Percentiles rank a stretch among this genome's conserved stretches.
These are phyloP conservation scores for Neosilurus mollespiculum DNA, from an alignment of 2,797 vertebrate species.

Conservation along the genomic window DNA sequence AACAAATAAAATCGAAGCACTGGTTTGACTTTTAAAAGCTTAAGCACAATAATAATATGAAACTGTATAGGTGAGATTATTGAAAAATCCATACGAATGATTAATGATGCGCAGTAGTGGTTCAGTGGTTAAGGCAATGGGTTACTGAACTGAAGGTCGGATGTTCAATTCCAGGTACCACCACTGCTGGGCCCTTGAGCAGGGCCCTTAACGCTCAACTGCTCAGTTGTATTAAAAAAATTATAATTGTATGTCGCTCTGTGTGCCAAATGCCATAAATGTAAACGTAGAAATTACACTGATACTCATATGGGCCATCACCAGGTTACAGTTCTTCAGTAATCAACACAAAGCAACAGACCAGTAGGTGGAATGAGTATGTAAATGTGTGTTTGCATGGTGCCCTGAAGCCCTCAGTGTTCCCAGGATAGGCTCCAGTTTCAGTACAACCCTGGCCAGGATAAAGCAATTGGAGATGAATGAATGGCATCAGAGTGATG, in stretches of 20 bases:
- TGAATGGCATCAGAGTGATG: not conserved
- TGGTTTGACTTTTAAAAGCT: not conserved
- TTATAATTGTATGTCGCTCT: no score
- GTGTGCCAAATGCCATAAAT: no score
- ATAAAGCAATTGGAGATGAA: not conserved
- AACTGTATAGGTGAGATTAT: not conserved
- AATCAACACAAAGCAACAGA: not conserved
- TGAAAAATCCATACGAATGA: no score
- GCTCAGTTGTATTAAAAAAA: no score
- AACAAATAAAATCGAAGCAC: not conserved
- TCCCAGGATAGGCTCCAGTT: not conserved
- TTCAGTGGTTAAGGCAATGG: no score
- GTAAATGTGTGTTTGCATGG: not conserved
- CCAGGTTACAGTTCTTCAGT: not conserved
- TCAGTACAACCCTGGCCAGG: not conserved
- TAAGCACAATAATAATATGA: not conserved
- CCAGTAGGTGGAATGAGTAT: not conserved
- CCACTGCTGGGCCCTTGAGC: no score
- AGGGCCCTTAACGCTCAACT: no score
- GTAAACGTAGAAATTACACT: not conserved
- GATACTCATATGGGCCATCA: not conserved
- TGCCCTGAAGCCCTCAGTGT: not conserved
- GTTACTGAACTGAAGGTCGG: no score
- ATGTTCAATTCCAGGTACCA: no score
- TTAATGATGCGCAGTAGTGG: no score